Base-by-base conservation (phyloP, 1,140 invertebrate species). In the Aporrectodea caliginosa region DNA sequence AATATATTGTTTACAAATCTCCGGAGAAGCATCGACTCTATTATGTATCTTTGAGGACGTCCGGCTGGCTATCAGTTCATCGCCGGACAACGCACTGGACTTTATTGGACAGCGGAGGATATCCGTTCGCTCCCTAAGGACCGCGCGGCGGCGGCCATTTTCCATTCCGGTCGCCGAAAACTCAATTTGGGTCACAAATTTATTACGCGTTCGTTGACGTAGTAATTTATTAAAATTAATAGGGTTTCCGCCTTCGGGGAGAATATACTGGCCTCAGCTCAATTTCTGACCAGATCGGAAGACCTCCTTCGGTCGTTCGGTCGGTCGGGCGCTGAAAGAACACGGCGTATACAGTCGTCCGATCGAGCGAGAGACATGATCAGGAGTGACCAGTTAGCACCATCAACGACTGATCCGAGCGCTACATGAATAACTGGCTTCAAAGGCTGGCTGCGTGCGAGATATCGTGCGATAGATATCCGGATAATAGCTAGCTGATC, bases 181-280 rank as follows among this genome's bases (percentile, higher is more conserved):
- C 43, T 58, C 43, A 22, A 58, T 58, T 58, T 58, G 43, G 43
- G 43, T 58, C 43, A 58, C 43, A 58, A 58, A 58, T 58, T 58
- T 58, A 58, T 58, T 58, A 58, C 43, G 43, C 43, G 43, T 58
- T 22, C 43, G 43, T 58, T 58, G 43, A 58, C 43, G 43, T 58
- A 22, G 43, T 58, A 58, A 58, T 58, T 58, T 58, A 58, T 58
- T 58, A 58, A 58, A 58, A 58, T 58, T 58, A 58, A 58, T 58
- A 58, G 43, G 43, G 43, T 58, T 58, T 58, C 6, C 43, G 6
- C 43, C 43, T 58, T 22, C 43, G 43, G 43, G 43, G 22, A 22
- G 43, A 58, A 6, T 58, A 22, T 22, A 58, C 22, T 6, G 43
- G 6, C 6, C 43, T 6, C 6, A 58, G 43, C 43, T 58, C 43